Base-by-base conservation (phyloP, 1,140 invertebrate species). In the Coenobita brevimanus region DNA sequence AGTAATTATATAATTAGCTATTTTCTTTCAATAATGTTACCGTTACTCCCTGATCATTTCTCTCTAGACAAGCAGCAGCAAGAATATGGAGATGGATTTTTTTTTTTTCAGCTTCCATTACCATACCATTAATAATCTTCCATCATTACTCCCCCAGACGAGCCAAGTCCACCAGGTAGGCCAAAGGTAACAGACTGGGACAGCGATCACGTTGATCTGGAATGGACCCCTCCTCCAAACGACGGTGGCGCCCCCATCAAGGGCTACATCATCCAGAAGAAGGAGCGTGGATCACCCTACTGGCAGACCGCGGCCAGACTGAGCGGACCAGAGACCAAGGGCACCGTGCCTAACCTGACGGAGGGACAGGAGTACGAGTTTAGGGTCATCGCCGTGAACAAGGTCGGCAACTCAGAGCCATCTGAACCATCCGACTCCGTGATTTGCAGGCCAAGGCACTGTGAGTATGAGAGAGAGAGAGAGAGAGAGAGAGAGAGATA, bases 341-440 rank as follows among this genome's bases (percentile, higher is more conserved):
- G 96, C 54, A 96, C 95, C 79, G 96, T 99, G 60, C 96, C 96
- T 71, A 97, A 98, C 92, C 93, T 99, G 43, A 96, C 95, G 2
- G 97, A 98, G 93, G 97, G 97, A 43, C 97, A 98, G 92, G 97
- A 98, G 92, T 99, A 99, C 92, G 97, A 99, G 92, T 99, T 99
- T 94, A 94, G 99, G 90, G 95, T 99, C 0, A 97, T 97, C 91
- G 98, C 99, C 33, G 95, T 97, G 2, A 99, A 99, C 93, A 95
- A 97, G 91, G 98, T 97, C 71, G 99, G 99, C 50, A 96, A 97
- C 91, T 98, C 98, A 67, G 97, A 99, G 92, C 97, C 98, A 8
- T 90, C 89, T 30, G 97, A 98, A 92, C 96, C 98, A 57, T 98
- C 97, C 46, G 96, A 98, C 91, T 94, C 97, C 60, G 94, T 99